Conservation (phyloP, 1,140 invertebrate genomes). For the Drosophila ficusphila region DNA sequence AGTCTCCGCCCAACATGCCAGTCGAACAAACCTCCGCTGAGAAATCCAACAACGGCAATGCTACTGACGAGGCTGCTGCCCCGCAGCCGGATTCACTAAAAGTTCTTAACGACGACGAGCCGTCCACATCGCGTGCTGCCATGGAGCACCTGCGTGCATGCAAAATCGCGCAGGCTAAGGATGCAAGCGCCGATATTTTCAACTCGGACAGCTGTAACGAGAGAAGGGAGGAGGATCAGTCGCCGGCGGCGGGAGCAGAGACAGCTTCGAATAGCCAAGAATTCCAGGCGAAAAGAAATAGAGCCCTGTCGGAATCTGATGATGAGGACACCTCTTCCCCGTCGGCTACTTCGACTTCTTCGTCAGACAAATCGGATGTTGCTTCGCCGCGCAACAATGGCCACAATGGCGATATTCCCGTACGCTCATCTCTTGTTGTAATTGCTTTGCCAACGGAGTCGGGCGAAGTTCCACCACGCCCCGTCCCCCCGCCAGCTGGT, state of each 20-base stretch:
- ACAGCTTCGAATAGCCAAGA: not conserved
- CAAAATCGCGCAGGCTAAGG: conserved; percentile 40
- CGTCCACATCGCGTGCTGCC: conserved; percentile 68
- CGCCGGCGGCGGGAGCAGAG: not conserved
- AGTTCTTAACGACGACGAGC: conserved; percentile 64
- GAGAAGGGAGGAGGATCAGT: conserved; percentile 20
- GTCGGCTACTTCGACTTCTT: conserved; percentile 62
- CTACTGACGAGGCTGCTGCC: conserved; percentile 16
- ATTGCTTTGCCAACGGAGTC: conserved; percentile 46
- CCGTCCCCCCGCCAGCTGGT: conserved; percentile 32
- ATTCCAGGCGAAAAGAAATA: not conserved
- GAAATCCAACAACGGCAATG: conserved; percentile 41
- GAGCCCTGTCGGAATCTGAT: conserved; percentile 49
- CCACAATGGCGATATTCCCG: conserved; percentile 19
- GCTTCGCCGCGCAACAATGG: conserved; percentile 26
- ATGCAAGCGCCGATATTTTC: conserved; percentile 21
- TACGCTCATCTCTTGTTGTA: conserved; percentile 51
- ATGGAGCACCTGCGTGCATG: conserved; percentile 53
- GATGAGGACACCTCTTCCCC: conserved; percentile 68
- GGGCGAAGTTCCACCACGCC: conserved; percentile 7
- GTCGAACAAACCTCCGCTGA: not conserved
- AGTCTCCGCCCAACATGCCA: conserved; percentile 83
- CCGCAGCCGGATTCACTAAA: conserved; percentile 32
- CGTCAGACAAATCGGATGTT: conserved; percentile 60
- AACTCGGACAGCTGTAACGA: conserved; percentile 59